A percentile compares a stretch with the other conserved stretches of the same genome.
Evolutionary conservation across 1,140 invertebrate genomes (phyloP).

Genomic region (Apolygus lucorum): DNA sequence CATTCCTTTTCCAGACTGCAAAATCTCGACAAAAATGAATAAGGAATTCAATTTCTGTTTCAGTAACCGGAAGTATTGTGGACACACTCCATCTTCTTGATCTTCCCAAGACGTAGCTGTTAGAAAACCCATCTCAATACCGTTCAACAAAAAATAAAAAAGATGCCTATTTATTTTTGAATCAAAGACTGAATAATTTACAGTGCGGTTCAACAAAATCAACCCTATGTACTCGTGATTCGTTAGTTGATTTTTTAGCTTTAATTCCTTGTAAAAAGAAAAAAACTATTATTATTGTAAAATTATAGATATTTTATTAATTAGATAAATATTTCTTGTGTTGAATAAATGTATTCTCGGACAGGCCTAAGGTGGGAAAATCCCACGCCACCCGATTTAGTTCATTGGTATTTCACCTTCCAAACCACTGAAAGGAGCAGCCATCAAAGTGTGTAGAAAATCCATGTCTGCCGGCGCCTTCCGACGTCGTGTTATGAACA

Average conservation of each 20-base stretch:
- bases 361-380: background rate
- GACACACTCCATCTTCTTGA: background rate
- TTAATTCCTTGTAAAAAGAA: background rate
- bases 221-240: background rate
- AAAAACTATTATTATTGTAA: constrained; percentile 3
- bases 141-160: background rate
- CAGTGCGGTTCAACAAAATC: background rate
- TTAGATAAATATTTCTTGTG: constrained; percentile 2
- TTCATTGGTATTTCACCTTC: background rate
- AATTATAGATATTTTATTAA: constrained; percentile 2
- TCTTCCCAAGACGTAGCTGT: background rate
- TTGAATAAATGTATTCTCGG: background rate
- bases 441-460: too few relatives aligned
- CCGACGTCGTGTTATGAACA: too few relatives aligned
- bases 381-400: background rate
- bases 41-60: background rate
- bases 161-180: constrained; percentile 7
- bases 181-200: constrained; percentile 19
- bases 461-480: too few relatives aligned
- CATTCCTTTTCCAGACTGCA: background rate
- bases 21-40: background rate
- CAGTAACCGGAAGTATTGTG: background rate
- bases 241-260: background rate
- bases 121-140: background rate
- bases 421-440: too few relatives aligned